Evolutionary conservation across 2,113 vertebrate genomes (phyloP).

Genomic region (Manacus vitellinus): DNA sequence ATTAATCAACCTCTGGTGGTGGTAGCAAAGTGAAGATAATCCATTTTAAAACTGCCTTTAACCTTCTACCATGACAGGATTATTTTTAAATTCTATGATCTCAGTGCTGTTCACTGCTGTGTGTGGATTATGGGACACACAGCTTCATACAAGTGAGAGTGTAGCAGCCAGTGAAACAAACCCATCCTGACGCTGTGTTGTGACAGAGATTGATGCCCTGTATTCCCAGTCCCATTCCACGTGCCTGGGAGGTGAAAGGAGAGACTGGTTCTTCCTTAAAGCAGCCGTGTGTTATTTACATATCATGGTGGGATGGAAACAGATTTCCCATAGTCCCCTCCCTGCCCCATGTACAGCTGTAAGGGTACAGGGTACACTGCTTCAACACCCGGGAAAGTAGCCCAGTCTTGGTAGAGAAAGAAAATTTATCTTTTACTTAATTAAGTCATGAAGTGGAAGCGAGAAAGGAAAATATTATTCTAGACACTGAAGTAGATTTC

Average conservation of each 20-base stretch:
- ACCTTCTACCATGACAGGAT: neutral
- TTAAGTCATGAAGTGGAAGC: neutral
- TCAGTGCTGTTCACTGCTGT: neutral
- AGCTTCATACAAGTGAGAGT: neutral
- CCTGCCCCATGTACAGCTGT: neutral
- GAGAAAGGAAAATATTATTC: neutral
- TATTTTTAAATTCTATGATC: neutral
- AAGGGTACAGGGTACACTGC: neutral
- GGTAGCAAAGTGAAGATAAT: neutral
- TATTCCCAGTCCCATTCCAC: neutral
- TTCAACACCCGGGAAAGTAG: neutral
- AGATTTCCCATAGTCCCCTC: neutral
- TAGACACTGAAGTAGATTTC: neutral
- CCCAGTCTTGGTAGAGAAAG: neutral
- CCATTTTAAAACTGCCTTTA: neutral
- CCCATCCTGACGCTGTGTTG: rapidly evolving
- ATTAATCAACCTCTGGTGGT: neutral
- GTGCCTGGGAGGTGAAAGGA: neutral
- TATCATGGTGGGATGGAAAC: neutral
- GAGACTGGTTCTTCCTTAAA: neutral
- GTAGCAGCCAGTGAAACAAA: neutral
- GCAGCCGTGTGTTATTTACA: neutral
- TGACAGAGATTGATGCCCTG: neutral
- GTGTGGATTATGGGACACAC: neutral
- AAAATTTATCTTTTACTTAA: neutral